Evolutionary conservation across 1,140 invertebrate species (phyloP).

Genomic region (Pectinophora gossypiella): DNA sequence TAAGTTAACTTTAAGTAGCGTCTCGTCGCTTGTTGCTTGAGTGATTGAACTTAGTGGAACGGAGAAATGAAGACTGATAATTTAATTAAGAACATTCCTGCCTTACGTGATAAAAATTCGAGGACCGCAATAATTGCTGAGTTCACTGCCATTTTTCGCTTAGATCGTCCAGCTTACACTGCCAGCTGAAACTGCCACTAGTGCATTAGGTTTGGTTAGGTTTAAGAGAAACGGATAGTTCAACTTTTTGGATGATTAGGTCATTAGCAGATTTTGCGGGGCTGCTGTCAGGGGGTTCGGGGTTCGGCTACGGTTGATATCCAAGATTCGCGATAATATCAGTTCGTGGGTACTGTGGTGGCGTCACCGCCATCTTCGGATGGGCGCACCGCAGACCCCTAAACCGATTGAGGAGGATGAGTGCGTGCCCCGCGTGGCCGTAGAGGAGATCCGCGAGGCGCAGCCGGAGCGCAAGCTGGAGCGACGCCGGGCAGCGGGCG

Average conservation of each 20-base stretch:
- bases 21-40: slow-evolving; percentile 37
- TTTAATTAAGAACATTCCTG: neutral
- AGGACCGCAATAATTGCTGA: slow-evolving; percentile 6
- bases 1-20: slow-evolving; percentile 30
- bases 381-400: slow-evolving; percentile 69
- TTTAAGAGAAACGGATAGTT: neutral
- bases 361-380: slow-evolving; percentile 66
- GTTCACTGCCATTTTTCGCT: slow-evolving; percentile 33
- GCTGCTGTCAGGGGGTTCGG: slow-evolving; percentile 36
- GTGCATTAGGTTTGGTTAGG: slow-evolving; percentile 32
- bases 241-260: slow-evolving; percentile 8
- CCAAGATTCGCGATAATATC: slow-evolving; percentile 69
- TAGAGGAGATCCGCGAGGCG: slow-evolving; percentile 37
- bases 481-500: slow-evolving; percentile 36
- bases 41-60: slow-evolving; percentile 2
- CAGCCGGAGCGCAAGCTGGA: slow-evolving; percentile 53
- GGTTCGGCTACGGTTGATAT: slow-evolving; percentile 18
- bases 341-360: slow-evolving; percentile 70
- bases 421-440: slow-evolving; percentile 47
- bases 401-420: slow-evolving; percentile 62
- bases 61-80: neutral
- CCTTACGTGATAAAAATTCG: neutral
- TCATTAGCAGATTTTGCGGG: slow-evolving; percentile 23
- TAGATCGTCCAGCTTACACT: slow-evolving; percentile 41
- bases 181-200: slow-evolving; percentile 44